Evolutionary conservation across 2,888 invertebrate genomes (phyloP).

Genomic region (Nyleta sp.): DNA sequence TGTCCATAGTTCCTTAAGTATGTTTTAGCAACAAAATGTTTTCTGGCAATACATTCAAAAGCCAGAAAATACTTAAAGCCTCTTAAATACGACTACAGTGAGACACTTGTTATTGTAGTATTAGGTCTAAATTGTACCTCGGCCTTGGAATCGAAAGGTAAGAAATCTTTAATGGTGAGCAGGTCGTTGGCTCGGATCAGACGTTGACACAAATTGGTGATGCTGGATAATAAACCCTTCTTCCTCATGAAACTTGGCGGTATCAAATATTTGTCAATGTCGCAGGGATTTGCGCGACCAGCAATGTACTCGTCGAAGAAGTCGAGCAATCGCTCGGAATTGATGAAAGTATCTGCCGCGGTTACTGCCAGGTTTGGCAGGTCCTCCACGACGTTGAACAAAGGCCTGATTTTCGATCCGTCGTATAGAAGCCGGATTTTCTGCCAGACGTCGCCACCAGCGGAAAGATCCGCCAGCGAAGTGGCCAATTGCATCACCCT

Average conservation of each 20-base stretch:
- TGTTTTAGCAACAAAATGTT: too few species aligned
- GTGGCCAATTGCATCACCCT: constrained; percentile 65
- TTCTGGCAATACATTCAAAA: too few species aligned
- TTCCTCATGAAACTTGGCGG: constrained; percentile 74
- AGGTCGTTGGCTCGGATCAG: constrained; percentile 63
- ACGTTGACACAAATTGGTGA: constrained; percentile 75
- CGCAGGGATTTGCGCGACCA: constrained; percentile 72
- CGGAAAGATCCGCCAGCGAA: constrained; percentile 68
- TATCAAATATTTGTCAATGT: constrained; percentile 76
- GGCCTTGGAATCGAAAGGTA: constrained; percentile 67
- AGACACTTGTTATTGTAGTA: not conserved
- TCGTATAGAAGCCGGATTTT: constrained; percentile 73
- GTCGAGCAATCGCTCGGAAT: constrained; percentile 74
- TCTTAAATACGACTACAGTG: too few species aligned
- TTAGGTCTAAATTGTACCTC: constrained; percentile 64
- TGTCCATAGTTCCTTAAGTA: too few species aligned
- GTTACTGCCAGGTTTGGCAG: constrained; percentile 75
- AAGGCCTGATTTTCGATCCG: constrained; percentile 69
- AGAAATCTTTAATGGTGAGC: constrained; percentile 64
- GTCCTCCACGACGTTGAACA: constrained; percentile 75
- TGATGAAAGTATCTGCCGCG: constrained; percentile 74
- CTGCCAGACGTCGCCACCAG: constrained; percentile 77
- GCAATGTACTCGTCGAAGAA: constrained; percentile 69
- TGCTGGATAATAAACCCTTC: constrained; percentile 72
- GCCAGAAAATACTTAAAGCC: too few species aligned